Evolutionary conservation across 1,140 invertebrate genomes (phyloP).

Genomic region (Adelges cooleyi): DNA sequence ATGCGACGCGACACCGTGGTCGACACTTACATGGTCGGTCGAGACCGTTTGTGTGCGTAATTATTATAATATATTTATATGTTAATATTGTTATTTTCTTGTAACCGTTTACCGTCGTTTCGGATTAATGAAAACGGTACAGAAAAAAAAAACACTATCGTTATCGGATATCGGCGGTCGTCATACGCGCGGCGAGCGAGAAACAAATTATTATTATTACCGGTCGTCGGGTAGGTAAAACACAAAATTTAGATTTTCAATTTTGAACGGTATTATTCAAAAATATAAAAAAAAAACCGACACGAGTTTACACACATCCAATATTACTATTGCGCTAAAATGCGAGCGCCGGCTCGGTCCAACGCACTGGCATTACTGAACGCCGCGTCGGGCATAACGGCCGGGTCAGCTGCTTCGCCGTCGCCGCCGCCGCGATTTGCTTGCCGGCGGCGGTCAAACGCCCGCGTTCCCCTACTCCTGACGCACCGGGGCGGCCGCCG

Average conservation of each 20-base stretch:
- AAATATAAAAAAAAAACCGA: neutral
- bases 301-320: neutral
- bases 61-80: no score
- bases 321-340: conserved; percentile 4
- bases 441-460: conserved; percentile 3
- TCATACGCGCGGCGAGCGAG: neutral
- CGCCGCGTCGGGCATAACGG: neutral
- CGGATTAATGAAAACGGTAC: neutral
- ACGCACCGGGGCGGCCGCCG: neutral
- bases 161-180: neutral
- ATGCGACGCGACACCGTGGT: neutral
- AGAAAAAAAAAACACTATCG: neutral
- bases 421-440: neutral
- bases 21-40: neutral
- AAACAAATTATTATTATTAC: no score
- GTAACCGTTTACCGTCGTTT: neutral
- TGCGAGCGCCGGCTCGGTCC: conserved; percentile 18
- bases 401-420: conserved; percentile 12
- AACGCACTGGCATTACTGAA: conserved; percentile 26
- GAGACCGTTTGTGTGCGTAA: neutral
- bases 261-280: no score
- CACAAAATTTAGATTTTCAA: no score
- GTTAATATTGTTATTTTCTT: no score
- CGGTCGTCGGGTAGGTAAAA: no score
- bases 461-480: neutral